Evolutionary conservation across 2,888 invertebrate species (phyloP), one percentile per base, ranked within the genome.

Genomic region (Microctonus hyperodae): DNA sequence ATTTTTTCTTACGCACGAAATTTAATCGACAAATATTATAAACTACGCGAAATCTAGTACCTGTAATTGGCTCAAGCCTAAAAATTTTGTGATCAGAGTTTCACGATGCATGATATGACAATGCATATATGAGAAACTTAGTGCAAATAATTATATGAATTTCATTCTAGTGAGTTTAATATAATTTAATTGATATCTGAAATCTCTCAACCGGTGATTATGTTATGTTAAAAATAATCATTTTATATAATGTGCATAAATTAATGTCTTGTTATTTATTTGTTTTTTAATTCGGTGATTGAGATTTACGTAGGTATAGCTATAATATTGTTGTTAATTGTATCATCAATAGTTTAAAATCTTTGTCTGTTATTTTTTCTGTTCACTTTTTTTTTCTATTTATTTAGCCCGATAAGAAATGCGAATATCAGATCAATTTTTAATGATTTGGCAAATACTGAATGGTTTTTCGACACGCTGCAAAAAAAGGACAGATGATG

Each of bases 281-380:
- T 20, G 56, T 33, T 70, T 55, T 5, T 25, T 31, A 55, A 53
- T 40, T 59, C 25, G 20, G 33, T 55, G 48, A 56, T 67, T 44
- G 60, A 23, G 56, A 53, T 31, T 61, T 64, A 37, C 56, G 50
- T 62, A 50, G 35, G 58, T 67, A 53, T 48, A 65, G 40, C 58
- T 40, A 33, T 68, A 20, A 6, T n/a, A 4, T 5, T 11, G 7
- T n/a, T 37, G 7, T 44, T 35, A 51, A 53, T 66, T 61, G 23
- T 60, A 72, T 72, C 62, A 64, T 75, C 77, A 73, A 76, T 78
- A 77, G 74, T 77, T 78, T 79, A 78, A 77, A 77, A 78, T 77
- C 76, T 78, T 73, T 67, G 69, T 56, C 69, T 68, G 57, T 64
- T 2, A 7, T n/a, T 10, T 11, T 57, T 7, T 55, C 16, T 55